Evolutionary conservation across 1,140 invertebrate genomes (phyloP).

Genomic region (Cyphomyrmex costatus): DNA sequence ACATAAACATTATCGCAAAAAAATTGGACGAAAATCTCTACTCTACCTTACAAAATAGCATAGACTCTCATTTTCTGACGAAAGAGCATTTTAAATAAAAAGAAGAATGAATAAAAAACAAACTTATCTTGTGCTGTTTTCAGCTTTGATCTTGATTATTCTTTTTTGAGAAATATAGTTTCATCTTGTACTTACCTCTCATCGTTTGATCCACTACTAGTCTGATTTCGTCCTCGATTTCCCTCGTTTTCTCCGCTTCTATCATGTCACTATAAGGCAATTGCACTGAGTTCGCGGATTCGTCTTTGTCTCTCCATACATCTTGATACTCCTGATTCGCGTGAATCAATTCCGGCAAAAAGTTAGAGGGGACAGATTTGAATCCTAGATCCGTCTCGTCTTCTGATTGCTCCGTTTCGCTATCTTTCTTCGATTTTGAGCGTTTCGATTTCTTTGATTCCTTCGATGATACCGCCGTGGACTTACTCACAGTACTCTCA

Average conservation of each 20-base stretch:
- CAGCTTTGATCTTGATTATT: background rate
- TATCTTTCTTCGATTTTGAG: conserved; percentile 84
- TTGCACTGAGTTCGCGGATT: conserved; percentile 90
- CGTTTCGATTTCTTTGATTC: conserved; percentile 92
- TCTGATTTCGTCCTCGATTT: conserved; percentile 95
- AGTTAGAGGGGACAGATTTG: conserved; percentile 86
- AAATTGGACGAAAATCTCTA: too few species aligned
- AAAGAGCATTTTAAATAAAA: background rate
- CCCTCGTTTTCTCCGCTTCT: conserved; percentile 92
- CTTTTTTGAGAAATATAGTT: background rate
- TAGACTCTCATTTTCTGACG: background rate
- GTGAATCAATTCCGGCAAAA: conserved; percentile 86
- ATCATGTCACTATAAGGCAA: conserved; percentile 94
- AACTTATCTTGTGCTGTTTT: background rate
- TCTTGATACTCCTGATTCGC: conserved; percentile 88
- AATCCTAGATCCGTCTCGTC: conserved; percentile 88
- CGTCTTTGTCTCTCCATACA: conserved; percentile 94
- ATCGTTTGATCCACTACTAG: conserved; percentile 94
- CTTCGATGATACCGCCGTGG: conserved; percentile 91
- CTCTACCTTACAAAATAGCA: background rate
- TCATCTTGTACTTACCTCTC: conserved; percentile 88
- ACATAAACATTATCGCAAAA: too few species aligned
- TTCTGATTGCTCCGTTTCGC: conserved; percentile 88
- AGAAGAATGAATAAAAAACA: background rate
- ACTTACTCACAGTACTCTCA: conserved; percentile 92